Evolutionary conservation across 2,888 invertebrate species (phyloP), one percentile per base, ranked within the genome.

Genomic region (Sycophila texana): DNA sequence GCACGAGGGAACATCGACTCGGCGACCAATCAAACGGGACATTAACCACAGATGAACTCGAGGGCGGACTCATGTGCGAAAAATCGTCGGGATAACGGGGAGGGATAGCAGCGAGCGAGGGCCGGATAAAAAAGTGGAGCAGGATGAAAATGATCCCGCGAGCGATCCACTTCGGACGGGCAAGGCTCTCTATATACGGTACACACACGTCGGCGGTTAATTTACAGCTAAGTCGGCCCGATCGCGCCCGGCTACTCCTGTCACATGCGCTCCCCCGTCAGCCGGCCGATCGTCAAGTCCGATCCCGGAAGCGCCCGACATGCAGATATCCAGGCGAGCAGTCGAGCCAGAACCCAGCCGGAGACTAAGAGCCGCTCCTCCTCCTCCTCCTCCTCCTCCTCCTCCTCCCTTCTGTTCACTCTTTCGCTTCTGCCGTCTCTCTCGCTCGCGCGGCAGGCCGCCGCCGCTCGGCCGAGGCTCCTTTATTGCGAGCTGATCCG

Each of bases 11-110:
- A 53, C 70, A 57, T 77, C 73, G 81, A 60, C 79, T 81, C 83
- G 86, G 84, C 84, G 85, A 87, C 86, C 87, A 86, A 89, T 89
- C 87, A 86, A 89, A 89, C 88, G 89, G 88, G 87, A 89, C 88
- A 88, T 87, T 88, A 88, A 89, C 89, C 89, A 89, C 89, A 88
- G 86, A 39, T 57, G 58, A 66, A 30, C 67, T 51, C 67, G 58
- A 57, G 47, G 57, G 53, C 53, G 53, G 53, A 53, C 53, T 39
- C 39, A 39, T 10, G 53, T 16, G n/a, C 53, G 53, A 53, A 53
- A n/a, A 14, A 14, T n/a, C 53, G 53, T 16, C 53, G 53, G n/a
- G n/a, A 14, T 53, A 39, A 39, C 39, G 39, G 39, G 39, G 39
- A 53, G 53, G 12, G n/a, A 51, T 51, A 51, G 51, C 3, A 14